Evolutionary conservation across 1,140 invertebrate genomes (phyloP).

Genomic region (Phocides pigmalion): DNA sequence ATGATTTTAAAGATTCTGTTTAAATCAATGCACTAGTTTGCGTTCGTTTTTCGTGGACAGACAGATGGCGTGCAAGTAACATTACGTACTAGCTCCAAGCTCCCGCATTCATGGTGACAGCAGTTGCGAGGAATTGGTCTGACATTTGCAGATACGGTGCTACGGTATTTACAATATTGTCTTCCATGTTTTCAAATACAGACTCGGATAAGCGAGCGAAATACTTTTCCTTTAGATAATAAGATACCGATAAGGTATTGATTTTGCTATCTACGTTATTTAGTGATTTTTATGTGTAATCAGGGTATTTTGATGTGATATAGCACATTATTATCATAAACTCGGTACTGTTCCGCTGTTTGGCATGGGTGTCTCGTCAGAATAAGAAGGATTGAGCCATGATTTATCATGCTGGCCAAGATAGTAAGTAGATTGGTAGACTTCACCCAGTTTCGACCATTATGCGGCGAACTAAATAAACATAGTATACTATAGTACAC

Average conservation of each 20-base stretch:
- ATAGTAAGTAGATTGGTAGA: too few relatives aligned
- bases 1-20: not conserved
- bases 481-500: too few relatives aligned
- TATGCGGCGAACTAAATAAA: too few relatives aligned
- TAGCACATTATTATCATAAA: too few relatives aligned
- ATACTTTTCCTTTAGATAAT: not conserved
- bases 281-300: too few relatives aligned
- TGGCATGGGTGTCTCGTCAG: too few relatives aligned
- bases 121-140: constrained; percentile 8
- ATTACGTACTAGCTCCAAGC: constrained; percentile 1
- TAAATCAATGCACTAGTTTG: not conserved
- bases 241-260: not conserved
- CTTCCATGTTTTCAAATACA: constrained; percentile 14
- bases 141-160: constrained; percentile 15
- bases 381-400: too few relatives aligned
- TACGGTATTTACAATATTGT: constrained; percentile 27
- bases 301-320: too few relatives aligned
- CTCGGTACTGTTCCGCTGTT: too few relatives aligned
- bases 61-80: constrained; percentile 1
- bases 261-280: not conserved
- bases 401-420: too few relatives aligned
- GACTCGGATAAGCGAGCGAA: constrained; percentile 15
- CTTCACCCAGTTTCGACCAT: too few relatives aligned
- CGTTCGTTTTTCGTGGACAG: not conserved
- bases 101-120: constrained; percentile 7